Percentiles rank a stretch among this genome's conserved stretches.
Conservation (phyloP, 1,140 invertebrate genomes). For the Chlorops oryzae region DNA sequence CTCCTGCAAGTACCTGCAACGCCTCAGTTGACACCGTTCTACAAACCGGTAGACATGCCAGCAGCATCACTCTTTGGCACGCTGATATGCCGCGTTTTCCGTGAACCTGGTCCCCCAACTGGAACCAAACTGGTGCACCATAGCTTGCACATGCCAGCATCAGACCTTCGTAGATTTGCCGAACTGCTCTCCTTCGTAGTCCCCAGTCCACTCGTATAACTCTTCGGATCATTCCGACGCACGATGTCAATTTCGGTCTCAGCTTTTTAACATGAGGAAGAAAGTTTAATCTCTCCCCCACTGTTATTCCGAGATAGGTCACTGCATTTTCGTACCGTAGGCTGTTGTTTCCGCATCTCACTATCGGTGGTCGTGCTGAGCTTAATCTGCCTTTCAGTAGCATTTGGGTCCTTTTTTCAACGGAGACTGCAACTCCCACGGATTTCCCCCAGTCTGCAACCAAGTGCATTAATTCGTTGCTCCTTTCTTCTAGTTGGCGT, state of each 20-base stretch:
- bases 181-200: conserved; percentile 5
- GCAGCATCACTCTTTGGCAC: conserved; percentile 24
- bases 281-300: background rate
- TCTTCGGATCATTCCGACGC: background rate
- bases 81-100: background rate
- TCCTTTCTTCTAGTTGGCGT: no score
- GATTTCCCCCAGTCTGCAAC: no score
- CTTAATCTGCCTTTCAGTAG: no score
- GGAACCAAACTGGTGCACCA: conserved; percentile 7
- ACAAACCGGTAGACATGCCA: conserved; percentile 22
- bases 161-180: conserved; percentile 7
- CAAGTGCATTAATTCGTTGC: no score
- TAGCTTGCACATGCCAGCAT: conserved; percentile 16
- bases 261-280: background rate
- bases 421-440: no score
- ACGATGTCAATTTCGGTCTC: background rate
- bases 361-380: no score
- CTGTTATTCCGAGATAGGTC: no score
- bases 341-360: no score
- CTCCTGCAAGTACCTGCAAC: conserved; percentile 17
- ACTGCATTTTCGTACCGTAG: no score
- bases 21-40: conserved; percentile 24
- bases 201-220: conserved; percentile 6
- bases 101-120: background rate
- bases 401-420: no score